Percentiles rank a stretch among this genome's conserved stretches.
Conservation (phyloP, 2,113 vertebrate genomes). For the Sinosuthora webbiana region DNA sequence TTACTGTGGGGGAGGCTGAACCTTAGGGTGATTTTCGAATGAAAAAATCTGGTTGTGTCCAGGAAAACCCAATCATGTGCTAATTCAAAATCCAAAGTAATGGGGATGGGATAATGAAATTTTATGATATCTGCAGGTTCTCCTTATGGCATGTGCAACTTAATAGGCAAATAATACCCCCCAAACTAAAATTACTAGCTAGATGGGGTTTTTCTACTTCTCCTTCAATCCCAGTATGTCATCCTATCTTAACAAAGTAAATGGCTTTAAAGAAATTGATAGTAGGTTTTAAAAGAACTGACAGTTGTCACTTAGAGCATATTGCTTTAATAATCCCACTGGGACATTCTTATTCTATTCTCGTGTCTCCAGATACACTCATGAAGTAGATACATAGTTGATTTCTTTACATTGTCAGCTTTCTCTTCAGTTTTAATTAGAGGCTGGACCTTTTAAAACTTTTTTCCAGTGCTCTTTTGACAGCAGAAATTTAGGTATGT, state of each 20-base stretch:
- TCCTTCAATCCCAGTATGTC: background rate
- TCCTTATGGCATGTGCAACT: background rate
- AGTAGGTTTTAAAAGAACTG: background rate
- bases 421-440: background rate
- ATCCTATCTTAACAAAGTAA: background rate
- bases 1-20: background rate
- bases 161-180: background rate
- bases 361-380: background rate
- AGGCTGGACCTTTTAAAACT: background rate
- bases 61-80: background rate
- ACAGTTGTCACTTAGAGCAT: background rate
- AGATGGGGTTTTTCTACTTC: background rate
- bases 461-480: background rate
- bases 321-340: background rate
- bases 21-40: background rate
- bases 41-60: background rate
- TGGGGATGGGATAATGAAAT: background rate
- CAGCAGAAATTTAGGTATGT: background rate
- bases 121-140: background rate
- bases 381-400: background rate
- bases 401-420: background rate
- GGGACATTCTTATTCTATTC: background rate
- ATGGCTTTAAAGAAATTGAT: background rate
- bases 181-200: background rate
- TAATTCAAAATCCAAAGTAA: background rate